phyloP scores from a whole-genome alignment of 2,888 invertebrate genomes.

The Aproaerema taeniolella region DNA sequence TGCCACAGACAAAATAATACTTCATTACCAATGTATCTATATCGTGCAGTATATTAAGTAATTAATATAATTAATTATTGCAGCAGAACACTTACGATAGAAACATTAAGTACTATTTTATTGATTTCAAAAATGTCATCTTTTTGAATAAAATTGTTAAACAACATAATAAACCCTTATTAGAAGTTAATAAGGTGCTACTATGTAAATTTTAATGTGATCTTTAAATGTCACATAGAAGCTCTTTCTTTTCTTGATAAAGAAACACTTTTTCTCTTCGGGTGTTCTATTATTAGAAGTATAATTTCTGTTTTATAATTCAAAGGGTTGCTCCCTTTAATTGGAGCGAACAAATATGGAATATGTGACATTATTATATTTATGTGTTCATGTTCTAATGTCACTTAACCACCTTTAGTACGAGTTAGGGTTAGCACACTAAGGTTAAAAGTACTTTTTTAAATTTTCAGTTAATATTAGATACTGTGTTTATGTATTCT shows the following conservation, averaged over 20 bases:
- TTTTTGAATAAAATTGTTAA: not conserved
- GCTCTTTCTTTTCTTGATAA: not conserved
- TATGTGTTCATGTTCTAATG: slow-evolving; percentile 13
- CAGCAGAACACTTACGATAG: too few relatives aligned
- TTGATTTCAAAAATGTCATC: too few relatives aligned
- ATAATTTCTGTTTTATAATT: slow-evolving; percentile 9
- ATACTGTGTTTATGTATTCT: too few relatives aligned
- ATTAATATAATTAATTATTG: too few relatives aligned
- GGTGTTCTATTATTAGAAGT: slow-evolving; percentile 3
- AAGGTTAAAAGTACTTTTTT: too few relatives aligned
- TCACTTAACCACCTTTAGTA: slow-evolving; percentile 15
- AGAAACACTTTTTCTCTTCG: slow-evolving; percentile 1
- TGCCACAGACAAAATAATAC: too few relatives aligned
- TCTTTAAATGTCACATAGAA: slow-evolving; percentile 5
- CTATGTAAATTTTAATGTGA: not conserved
- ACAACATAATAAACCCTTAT: not conserved
- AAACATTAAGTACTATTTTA: too few relatives aligned
- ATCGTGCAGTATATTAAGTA: too few relatives aligned
- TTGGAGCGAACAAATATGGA: slow-evolving; percentile 12
- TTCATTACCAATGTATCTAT: too few relatives aligned
- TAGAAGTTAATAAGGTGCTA: not conserved
- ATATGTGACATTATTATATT: slow-evolving; percentile 12
- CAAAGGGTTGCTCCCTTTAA: slow-evolving; percentile 9
- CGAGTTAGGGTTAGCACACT: too few relatives aligned
- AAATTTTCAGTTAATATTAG: too few relatives aligned